A percentile compares a stretch with the other conserved stretches of the same genome.
Conservation (phyloP, 2,797 vertebrate genomes). For the Hafferia zeledoni region DNA sequence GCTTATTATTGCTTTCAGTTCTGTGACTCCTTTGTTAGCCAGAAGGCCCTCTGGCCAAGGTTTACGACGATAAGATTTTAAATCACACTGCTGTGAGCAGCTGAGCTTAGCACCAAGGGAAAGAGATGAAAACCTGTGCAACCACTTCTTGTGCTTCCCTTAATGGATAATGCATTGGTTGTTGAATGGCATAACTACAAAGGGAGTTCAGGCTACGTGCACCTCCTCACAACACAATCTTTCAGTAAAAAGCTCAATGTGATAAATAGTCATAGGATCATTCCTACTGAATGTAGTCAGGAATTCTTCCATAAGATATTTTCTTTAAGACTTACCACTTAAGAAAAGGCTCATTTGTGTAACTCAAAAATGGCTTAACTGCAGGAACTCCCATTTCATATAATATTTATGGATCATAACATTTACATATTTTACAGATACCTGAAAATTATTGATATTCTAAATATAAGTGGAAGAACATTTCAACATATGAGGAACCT, state of each 20-base stretch:
- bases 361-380: neutral
- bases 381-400: neutral
- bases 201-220: neutral
- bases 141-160: neutral
- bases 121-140: neutral
- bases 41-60: neutral
- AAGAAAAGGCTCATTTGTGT: neutral
- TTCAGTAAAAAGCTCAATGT: neutral
- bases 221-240: neutral
- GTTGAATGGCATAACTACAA: neutral
- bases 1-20: neutral
- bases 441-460: slow-evolving; percentile 83
- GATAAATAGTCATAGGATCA: neutral
- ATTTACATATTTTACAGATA: slow-evolving; percentile 71
- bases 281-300: neutral
- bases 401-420: neutral
- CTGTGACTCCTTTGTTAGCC: neutral
- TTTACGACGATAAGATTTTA: neutral
- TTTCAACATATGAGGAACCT: slow-evolving; percentile 84
- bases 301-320: neutral
- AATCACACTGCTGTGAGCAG: neutral
- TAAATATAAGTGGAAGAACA: slow-evolving; percentile 80
- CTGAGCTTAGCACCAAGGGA: neutral
- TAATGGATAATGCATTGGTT: neutral
- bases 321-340: neutral